These are phyloP conservation scores for Volucella zonaria DNA, from an alignment of 2,888 invertebrate genomes.

Conservation along the genomic window DNA sequence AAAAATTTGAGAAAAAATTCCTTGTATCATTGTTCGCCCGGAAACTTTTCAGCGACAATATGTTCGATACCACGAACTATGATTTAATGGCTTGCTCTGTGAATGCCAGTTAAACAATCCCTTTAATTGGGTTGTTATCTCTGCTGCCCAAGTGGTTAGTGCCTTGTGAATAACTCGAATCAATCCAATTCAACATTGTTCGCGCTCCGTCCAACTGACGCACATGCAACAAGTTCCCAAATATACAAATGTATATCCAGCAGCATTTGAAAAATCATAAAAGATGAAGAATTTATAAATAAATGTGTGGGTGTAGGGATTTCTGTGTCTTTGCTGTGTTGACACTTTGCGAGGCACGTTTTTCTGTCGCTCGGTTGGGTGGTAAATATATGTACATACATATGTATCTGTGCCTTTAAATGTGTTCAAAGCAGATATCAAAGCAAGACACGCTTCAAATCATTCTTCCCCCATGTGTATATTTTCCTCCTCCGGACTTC, in stretches of 20 bases:
- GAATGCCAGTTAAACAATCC: too few species aligned
- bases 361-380: too few species aligned
- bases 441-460: background rate
- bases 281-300: slow-evolving; percentile 51
- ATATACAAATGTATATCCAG: slow-evolving; percentile 1
- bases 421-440: background rate
- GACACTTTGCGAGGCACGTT: background rate
- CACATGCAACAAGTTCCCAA: slow-evolving; percentile 60
- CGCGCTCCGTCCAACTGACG: background rate
- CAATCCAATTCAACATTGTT: too few species aligned
- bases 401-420: background rate
- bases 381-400: slow-evolving; percentile 7
- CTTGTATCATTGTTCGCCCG: too few species aligned
- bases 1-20: too few species aligned
- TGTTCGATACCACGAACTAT: too few species aligned
- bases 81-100: too few species aligned
- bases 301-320: slow-evolving; percentile 7
- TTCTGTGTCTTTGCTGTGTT: slow-evolving; percentile 20
- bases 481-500: slow-evolving; percentile 5
- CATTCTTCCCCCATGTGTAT: background rate
- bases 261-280: slow-evolving; percentile 40
- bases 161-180: too few species aligned
- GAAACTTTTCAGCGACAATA: too few species aligned
- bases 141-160: too few species aligned
- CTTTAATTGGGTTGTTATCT: too few species aligned